Evolutionary conservation across 2,113 vertebrate species (phyloP), one percentile per base, ranked within the genome.

Genomic region (Silurus glanis): DNA sequence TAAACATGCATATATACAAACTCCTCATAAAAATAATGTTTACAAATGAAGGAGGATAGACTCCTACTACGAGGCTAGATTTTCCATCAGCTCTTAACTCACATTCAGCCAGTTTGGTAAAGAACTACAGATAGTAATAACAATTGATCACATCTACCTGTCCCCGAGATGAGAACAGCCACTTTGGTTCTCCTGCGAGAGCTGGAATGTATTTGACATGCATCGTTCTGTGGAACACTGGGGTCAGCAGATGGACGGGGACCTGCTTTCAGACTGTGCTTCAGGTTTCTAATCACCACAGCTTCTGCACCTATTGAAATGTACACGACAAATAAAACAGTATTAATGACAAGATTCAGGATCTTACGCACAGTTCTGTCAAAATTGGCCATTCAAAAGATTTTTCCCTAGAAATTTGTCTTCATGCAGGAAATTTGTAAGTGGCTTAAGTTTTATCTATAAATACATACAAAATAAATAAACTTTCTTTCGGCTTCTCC

Each of bases 141-240:
- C 0, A 51, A 21, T 10, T 45, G 55, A 53, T 13, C 14, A 37
- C 55, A 72, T 86, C 89, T 78, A 99, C 97, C 98, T 93, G 97
- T 97, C 84, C 98, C 98, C 56, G 98, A 99, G 93, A 99, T 99
- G 21, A 99, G 95, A 62, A 99, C 96, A 0, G 94, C 98, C 0
- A 99, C 97, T 93, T 90, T 96, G 81, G 95, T 94, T 90, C 82
- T 94, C 90, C n/a, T 95, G 6, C 3, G 91, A 75, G 87, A 88
- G 0, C 25, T 9, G 28, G 47, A 17, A 72, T 91, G 86, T 1
- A 72, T 83, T 0, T 85, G 91, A 69, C 45, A 83, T n/a, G 89
- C 49, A 0, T 83, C 62, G 0, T 90, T 90, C 23, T 83, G 87
- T 2, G 85, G n/a, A 0, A 45, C 45, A 0, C 9, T 87, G 16